Conservation (phyloP, 2,888 invertebrate genomes). For the Andricus quercusramuli region DNA sequence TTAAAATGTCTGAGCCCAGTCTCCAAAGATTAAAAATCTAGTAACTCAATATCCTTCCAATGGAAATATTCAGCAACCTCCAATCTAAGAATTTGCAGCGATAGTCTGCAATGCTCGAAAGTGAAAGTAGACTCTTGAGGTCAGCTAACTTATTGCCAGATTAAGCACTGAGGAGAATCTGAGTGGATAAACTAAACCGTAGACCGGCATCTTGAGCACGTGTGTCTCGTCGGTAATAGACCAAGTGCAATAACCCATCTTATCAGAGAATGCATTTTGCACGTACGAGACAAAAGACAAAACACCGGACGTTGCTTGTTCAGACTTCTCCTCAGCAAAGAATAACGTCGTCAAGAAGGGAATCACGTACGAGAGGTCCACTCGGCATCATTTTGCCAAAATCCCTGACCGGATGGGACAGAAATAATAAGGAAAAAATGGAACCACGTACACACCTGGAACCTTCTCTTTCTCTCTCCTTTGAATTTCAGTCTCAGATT, state of each 20-base stretch:
- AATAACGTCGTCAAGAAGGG: conserved; percentile 26
- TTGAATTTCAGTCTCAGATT: conserved; percentile 1
- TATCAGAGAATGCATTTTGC: conserved; percentile 33
- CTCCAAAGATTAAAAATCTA: too few relatives aligned
- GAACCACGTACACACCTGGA: conserved; percentile 6
- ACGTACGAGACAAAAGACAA: conserved; percentile 17
- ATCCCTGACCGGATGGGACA: conserved; percentile 16
- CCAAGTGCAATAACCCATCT: conserved; percentile 16
- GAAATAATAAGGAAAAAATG: conserved; percentile 14
- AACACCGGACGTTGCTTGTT: conserved; percentile 28
- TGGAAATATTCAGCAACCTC: too few relatives aligned
- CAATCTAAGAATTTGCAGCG: not conserved
- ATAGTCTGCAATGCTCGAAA: not conserved
- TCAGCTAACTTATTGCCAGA: not conserved
- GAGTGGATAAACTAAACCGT: not conserved
- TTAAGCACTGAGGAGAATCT: not conserved
- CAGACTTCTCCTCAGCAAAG: conserved; percentile 1
- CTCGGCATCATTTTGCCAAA: conserved; percentile 26
- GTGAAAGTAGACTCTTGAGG: not conserved
- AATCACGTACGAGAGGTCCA: conserved; percentile 18
- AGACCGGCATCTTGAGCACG: not conserved
- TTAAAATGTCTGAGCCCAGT: too few relatives aligned
- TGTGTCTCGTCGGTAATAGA: conserved; percentile 17
- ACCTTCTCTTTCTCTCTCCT: conserved; percentile 19
- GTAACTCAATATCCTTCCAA: too few relatives aligned